Conservation (phyloP, 1,140 invertebrate species). For the Macrotrachela quadricornifera region DNA sequence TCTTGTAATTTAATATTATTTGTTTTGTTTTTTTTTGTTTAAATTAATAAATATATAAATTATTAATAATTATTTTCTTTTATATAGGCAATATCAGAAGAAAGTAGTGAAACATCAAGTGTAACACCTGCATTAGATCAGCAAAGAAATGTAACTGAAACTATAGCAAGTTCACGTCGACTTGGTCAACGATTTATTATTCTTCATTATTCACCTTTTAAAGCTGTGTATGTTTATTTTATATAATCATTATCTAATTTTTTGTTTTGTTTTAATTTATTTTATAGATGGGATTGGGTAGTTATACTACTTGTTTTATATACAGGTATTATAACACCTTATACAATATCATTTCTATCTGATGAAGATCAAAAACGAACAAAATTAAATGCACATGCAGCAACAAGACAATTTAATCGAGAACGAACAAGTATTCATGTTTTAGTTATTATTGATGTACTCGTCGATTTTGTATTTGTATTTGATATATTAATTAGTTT, state of each 20-base stretch:
- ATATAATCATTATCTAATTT: no score
- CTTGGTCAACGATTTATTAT: slow-evolving; percentile 8
- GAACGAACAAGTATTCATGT: slow-evolving; percentile 18
- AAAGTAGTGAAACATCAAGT: no score
- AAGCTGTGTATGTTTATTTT: neutral
- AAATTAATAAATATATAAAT: no score
- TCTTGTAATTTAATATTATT: no score
- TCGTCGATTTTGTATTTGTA: slow-evolving; percentile 32
- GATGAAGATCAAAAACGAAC: slow-evolving; percentile 40
- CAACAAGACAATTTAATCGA: slow-evolving; percentile 15
- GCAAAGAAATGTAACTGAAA: no score
- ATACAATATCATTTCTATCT: slow-evolving; percentile 87
- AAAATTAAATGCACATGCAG: slow-evolving; percentile 18
- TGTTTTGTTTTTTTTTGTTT: no score
- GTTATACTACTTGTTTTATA: slow-evolving; percentile 90
- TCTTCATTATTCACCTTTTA: slow-evolving; percentile 9
- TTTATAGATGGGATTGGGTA: slow-evolving; percentile 70
- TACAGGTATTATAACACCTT: slow-evolving; percentile 95
- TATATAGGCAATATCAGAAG: no score
- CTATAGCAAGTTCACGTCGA: no score
- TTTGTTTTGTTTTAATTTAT: no score
- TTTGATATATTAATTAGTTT: slow-evolving; percentile 32
- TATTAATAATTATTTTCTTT: no score
- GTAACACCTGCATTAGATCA: no score
- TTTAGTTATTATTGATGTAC: slow-evolving; percentile 28